phyloP scores from a whole-genome alignment of 2,888 invertebrate species.

The Spodoptera exigua region DNA sequence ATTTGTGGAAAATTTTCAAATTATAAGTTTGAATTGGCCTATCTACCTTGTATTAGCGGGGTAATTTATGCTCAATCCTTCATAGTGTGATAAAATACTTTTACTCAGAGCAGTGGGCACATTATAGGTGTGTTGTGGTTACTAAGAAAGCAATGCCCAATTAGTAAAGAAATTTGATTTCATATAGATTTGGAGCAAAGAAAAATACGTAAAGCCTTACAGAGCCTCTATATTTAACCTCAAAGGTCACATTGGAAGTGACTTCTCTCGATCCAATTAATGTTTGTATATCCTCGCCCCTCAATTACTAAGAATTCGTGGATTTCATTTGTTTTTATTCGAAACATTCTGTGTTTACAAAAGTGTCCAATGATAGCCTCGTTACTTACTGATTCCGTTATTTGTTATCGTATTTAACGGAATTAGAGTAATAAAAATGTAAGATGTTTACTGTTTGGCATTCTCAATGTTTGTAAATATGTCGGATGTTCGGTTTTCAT shows the following conservation, averaged over 20 bases:
- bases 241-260: conserved; percentile 20
- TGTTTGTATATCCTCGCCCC: conserved; percentile 15
- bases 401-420: conserved; percentile 42
- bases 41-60: too few relatives aligned
- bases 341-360: conserved; percentile 48
- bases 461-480: conserved; percentile 38
- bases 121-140: too few relatives aligned
- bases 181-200: background rate
- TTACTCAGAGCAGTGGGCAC: too few relatives aligned
- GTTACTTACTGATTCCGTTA: conserved; percentile 29
- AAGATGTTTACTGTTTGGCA: conserved; percentile 11
- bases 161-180: too few relatives aligned
- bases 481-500: conserved; percentile 2
- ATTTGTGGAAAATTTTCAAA: too few relatives aligned
- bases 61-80: too few relatives aligned
- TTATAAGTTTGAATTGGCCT: too few relatives aligned
- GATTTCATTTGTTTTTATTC: conserved; percentile 48
- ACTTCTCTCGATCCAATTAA: conserved; percentile 34
- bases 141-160: too few relatives aligned
- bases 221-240: conserved; percentile 25
- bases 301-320: conserved; percentile 21
- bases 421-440: conserved; percentile 26
- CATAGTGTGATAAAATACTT: too few relatives aligned
- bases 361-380: conserved; percentile 36
- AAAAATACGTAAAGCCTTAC: conserved; percentile 11